These are phyloP conservation scores for Drosophila kanekoi DNA, from an alignment of 2,888 invertebrate species.

Conservation along the genomic window DNA sequence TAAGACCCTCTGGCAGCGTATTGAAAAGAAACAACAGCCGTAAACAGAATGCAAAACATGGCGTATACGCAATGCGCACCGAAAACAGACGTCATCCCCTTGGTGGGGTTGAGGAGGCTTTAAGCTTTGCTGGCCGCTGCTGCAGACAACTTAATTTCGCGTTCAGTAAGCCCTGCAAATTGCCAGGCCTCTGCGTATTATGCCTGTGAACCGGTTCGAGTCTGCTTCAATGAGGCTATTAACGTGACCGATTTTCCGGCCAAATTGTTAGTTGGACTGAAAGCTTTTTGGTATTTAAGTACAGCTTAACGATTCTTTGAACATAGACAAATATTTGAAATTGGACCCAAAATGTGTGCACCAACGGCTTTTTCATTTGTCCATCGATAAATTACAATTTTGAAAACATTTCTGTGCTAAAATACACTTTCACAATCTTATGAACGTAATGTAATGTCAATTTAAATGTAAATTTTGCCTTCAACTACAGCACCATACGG, in stretches of 20 bases:
- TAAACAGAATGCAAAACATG: conserved; percentile 20
- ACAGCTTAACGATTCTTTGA: no score
- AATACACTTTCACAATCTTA: no score
- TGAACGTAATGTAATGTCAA: no score
- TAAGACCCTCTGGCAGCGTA: no score
- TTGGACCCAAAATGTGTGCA: no score
- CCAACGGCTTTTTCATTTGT: no score
- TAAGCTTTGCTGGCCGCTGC: background rate
- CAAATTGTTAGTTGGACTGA: no score
- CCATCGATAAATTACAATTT: no score
- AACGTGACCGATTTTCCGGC: background rate
- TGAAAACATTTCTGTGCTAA: no score
- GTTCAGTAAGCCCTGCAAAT: background rate
- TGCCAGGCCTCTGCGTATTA: background rate
- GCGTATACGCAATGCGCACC: conserved; percentile 47
- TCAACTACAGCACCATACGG: conserved; percentile 87
- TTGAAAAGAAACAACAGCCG: conserved; percentile 4
- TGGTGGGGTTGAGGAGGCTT: background rate
- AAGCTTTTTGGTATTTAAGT: no score
- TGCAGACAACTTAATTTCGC: background rate
- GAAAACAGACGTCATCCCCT: background rate
- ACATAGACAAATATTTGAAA: no score
- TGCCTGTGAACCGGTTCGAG: background rate
- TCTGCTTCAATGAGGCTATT: background rate
- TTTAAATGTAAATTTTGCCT: background rate